These are phyloP conservation scores for Macquaria ambigua DNA, from an alignment of 2,113 vertebrate species.

Conservation along the genomic window DNA sequence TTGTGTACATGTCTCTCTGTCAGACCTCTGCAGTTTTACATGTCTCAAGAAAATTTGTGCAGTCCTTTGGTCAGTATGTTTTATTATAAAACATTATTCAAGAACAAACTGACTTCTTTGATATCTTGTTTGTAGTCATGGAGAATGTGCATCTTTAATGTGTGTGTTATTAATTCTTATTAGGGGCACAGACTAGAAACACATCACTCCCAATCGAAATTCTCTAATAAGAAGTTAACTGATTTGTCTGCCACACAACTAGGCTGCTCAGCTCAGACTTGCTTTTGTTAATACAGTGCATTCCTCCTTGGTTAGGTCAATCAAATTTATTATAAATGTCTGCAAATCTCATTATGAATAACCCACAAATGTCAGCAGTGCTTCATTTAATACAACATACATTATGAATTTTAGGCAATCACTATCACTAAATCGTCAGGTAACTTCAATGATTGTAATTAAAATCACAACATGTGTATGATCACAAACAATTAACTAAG, in stretches of 20 bases:
- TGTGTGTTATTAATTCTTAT: neutral
- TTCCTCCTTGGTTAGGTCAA: neutral
- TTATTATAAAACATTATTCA: neutral
- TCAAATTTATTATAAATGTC: neutral
- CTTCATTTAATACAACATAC: neutral
- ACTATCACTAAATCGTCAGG: neutral
- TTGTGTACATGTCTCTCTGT: neutral
- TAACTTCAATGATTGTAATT: neutral
- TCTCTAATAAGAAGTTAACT: neutral
- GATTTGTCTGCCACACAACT: neutral
- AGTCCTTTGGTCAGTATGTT: neutral
- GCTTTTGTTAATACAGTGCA: neutral
- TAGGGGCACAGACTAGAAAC: neutral
- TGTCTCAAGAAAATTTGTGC: neutral
- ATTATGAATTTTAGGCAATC: neutral
- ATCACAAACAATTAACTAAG: neutral
- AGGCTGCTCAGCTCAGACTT: neutral
- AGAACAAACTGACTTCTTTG: neutral
- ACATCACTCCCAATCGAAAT: neutral
- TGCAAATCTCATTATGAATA: neutral
- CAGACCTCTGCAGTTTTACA: neutral
- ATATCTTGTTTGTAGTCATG: neutral
- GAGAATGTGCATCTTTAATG: neutral
- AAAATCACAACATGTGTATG: neutral
- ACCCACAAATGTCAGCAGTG: neutral